Conservation (phyloP, 2,888 invertebrate genomes). For the Drosophila yooni region DNA sequence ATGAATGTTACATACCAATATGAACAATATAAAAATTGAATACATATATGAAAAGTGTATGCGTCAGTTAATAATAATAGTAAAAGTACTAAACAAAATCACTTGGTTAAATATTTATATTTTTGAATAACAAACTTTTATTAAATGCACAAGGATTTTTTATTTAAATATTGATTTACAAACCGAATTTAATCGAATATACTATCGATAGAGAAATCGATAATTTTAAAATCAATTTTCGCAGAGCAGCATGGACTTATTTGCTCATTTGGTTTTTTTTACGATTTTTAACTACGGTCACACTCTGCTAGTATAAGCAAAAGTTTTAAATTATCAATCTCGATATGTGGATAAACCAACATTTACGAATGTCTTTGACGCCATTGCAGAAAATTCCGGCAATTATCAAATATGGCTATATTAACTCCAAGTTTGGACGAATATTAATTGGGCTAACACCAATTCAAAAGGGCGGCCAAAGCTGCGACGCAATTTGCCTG, state of each 20-base stretch:
- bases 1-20: slow-evolving; percentile 4
- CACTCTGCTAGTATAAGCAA: slow-evolving; percentile 2
- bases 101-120: neutral
- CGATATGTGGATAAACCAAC: slow-evolving; percentile 53
- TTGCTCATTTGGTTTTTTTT: neutral
- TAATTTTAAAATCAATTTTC: neutral
- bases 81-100: neutral
- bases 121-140: neutral
- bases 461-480: slow-evolving; percentile 11
- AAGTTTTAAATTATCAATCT: slow-evolving; percentile 4
- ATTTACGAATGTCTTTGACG: slow-evolving; percentile 24
- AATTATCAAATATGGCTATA: slow-evolving; percentile 45
- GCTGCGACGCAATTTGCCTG: slow-evolving; percentile 51
- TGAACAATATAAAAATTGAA: neutral
- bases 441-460: slow-evolving; percentile 56
- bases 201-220: slow-evolving; percentile 22
- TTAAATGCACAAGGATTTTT: neutral
- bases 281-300: neutral
- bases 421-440: slow-evolving; percentile 52
- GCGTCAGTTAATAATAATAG: neutral
- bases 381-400: slow-evolving; percentile 32
- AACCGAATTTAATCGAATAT: neutral
- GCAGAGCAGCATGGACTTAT: slow-evolving; percentile 1
- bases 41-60: neutral
- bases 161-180: neutral